A percentile compares a stretch with the other conserved stretches of the same genome.
These are phyloP conservation scores for Aurelia aurita DNA, from an alignment of 30 jellyfish, hydroid and myxozoan species.

Conservation along the genomic window DNA sequence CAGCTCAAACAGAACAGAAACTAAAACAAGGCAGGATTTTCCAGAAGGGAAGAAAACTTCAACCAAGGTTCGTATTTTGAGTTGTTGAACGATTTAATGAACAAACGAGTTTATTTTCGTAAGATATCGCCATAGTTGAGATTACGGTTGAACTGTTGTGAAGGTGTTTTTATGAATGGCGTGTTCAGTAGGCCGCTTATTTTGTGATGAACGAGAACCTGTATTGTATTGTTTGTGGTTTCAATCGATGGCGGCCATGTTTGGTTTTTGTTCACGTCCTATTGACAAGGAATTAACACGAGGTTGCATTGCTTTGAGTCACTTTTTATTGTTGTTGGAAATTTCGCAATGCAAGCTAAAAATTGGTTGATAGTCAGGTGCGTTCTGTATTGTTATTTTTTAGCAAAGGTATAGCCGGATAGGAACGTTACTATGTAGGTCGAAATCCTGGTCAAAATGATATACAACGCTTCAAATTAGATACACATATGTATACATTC, in stretches of 20 bases:
- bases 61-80: no score
- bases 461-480: no score
- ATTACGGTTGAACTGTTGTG: not conserved
- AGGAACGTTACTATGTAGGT: no score
- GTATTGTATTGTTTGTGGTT: constrained; percentile 55
- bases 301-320: not conserved
- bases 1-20: not conserved
- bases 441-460: no score
- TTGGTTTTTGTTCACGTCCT: constrained; percentile 10
- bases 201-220: constrained; percentile 22
- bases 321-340: no score
- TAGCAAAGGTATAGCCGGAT: not conserved
- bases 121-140: not conserved
- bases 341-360: not conserved
- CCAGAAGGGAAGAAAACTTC: not conserved
- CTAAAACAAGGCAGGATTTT: not conserved
- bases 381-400: not conserved
- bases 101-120: not conserved
- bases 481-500: no score
- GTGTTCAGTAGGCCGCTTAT: constrained; percentile 61
- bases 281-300: not conserved
- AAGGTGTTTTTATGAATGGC: constrained; percentile 4
- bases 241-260: constrained; percentile 66
- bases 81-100: no score
- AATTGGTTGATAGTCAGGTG: not conserved